These are phyloP conservation scores for Agriopis marginaria DNA, from an alignment of 2,888 invertebrate species.

Conservation along the genomic window DNA sequence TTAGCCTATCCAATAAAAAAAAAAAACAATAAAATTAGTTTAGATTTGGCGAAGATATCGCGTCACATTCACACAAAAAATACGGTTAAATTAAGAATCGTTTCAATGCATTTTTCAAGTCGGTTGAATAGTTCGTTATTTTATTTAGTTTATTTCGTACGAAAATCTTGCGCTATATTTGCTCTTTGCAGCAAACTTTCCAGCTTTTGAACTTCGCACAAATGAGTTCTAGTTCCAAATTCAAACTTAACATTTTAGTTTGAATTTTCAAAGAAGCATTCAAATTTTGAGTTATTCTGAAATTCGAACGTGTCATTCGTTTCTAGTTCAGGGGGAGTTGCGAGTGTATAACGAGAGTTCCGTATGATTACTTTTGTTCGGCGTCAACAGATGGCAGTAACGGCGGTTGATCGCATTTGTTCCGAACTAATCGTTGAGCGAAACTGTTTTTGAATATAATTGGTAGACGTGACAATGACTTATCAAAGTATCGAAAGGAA, in stretches of 20 bases:
- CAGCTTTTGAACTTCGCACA: constrained; percentile 21
- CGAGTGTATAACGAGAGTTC: constrained; percentile 55
- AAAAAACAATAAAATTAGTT: too few species aligned
- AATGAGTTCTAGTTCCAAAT: constrained; percentile 24
- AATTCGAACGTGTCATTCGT: constrained; percentile 54
- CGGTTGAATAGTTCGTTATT: too few species aligned
- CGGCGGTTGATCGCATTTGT: constrained; percentile 52
- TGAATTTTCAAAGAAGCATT: constrained; percentile 50
- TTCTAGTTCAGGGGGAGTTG: constrained; percentile 47
- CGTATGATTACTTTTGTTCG: constrained; percentile 66
- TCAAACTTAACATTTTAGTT: constrained; percentile 37
- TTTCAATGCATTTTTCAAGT: too few species aligned
- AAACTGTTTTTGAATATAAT: constrained; percentile 45
- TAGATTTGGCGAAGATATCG: too few species aligned
- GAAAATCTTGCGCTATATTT: too few species aligned
- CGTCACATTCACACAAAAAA: too few species aligned
- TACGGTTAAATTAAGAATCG: too few species aligned
- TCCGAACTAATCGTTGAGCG: constrained; percentile 47
- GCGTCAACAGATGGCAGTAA: constrained; percentile 64
- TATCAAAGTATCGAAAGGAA: constrained; percentile 4
- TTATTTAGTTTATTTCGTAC: too few species aligned
- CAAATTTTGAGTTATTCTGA: constrained; percentile 40
- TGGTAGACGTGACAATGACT: constrained; percentile 37
- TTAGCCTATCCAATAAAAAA: too few species aligned
- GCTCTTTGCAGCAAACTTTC: constrained; percentile 3